A percentile compares a stretch with the other conserved stretches of the same genome.
Evolutionary conservation across 2,113 vertebrate genomes (phyloP).

Genomic region (Ellobius talpinus): DNA sequence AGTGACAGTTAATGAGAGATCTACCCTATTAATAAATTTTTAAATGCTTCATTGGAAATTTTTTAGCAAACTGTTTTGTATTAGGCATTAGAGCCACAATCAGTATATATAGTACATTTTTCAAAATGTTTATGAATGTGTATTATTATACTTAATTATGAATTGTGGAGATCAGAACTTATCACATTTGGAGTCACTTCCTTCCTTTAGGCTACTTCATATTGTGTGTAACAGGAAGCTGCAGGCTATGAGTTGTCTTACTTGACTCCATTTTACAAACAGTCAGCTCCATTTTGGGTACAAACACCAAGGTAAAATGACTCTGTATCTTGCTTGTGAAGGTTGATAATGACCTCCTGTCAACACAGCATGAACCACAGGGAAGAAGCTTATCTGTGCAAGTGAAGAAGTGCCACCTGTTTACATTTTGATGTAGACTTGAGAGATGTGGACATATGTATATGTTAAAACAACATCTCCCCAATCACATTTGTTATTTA

Average conservation of each 20-base stretch:
- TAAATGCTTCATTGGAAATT: neutral
- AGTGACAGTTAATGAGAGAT: neutral
- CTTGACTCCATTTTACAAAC: neutral
- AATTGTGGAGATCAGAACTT: neutral
- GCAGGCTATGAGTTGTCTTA: no score
- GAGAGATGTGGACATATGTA: neutral
- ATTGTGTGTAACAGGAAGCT: no score
- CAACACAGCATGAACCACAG: neutral
- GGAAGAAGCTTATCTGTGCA: neutral
- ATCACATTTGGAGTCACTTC: neutral
- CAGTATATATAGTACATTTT: neutral
- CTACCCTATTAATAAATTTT: neutral
- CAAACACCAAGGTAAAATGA: neutral
- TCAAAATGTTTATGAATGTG: no score
- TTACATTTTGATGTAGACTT: neutral
- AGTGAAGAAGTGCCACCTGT: neutral
- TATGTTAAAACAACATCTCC: neutral
- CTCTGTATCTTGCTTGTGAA: neutral
- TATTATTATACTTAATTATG: neutral
- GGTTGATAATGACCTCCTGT: neutral
- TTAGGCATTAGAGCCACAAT: neutral
- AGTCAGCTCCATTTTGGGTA: neutral
- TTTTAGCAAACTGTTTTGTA: neutral
- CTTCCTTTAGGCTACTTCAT: neutral
- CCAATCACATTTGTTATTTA: neutral